Conservation (phyloP, 1,140 invertebrate genomes). For the Penaeus chinensis region DNA sequence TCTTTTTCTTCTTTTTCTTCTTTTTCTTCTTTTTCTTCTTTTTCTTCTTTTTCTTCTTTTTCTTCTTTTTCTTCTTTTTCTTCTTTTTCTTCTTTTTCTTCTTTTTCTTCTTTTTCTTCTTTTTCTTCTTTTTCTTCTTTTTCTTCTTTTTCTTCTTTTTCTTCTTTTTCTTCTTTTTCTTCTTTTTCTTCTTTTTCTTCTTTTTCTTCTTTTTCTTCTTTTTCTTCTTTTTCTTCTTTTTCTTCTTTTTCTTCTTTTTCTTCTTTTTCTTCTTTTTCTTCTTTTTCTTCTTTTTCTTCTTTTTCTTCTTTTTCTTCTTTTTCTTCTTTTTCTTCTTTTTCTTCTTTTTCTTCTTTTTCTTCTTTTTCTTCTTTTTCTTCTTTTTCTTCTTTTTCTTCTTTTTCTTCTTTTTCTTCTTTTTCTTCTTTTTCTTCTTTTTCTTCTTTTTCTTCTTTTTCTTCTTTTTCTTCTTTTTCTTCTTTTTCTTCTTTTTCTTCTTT, state of each 20-base stretch:
- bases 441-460: background rate
- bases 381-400: background rate
- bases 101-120: background rate
- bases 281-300: background rate
- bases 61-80: background rate
- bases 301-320: background rate
- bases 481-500: background rate
- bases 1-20: background rate
- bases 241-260: background rate
- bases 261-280: background rate
- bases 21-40: too few relatives aligned
- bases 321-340: background rate
- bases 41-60: too few relatives aligned
- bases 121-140: background rate
- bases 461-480: background rate
- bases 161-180: background rate
- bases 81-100: background rate
- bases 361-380: background rate
- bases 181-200: background rate
- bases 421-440: conserved; percentile 10
- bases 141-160: background rate
- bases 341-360: background rate
- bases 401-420: background rate
- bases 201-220: background rate
- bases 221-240: background rate